Evolutionary conservation across 2,888 invertebrate genomes (phyloP).

Genomic region (Euclidia mi): DNA sequence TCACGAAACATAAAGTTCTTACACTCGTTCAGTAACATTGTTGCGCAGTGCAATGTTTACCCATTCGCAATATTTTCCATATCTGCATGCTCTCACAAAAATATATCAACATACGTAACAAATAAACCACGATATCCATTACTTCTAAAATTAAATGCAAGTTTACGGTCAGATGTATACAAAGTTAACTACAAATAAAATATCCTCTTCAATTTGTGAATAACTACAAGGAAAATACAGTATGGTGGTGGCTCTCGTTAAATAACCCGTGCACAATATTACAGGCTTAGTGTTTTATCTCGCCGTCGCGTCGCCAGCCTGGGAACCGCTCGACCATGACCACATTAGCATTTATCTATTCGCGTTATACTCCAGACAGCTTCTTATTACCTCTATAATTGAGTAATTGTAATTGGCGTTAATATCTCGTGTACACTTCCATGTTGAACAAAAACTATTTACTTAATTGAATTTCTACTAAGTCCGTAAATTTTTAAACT

Average conservation of each 20-base stretch:
- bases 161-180: neutral
- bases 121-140: too few species aligned
- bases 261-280: constrained; percentile 38
- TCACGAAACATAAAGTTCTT: too few species aligned
- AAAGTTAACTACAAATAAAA: neutral
- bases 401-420: constrained; percentile 59
- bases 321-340: constrained; percentile 65
- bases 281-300: constrained; percentile 44
- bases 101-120: too few species aligned
- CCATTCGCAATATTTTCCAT: too few species aligned
- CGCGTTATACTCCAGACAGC: constrained; percentile 56
- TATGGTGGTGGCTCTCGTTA: constrained; percentile 29
- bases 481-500: neutral
- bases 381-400: constrained; percentile 60
- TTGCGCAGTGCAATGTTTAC: too few species aligned
- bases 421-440: constrained; percentile 36
- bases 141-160: too few species aligned
- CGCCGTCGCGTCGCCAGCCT: constrained; percentile 22
- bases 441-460: constrained; percentile 19
- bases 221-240: constrained; percentile 31
- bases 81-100: too few species aligned
- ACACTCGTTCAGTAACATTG: too few species aligned
- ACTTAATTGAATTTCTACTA: constrained; percentile 4
- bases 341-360: constrained; percentile 68
- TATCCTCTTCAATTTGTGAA: constrained; percentile 37